A percentile compares a stretch with the other conserved stretches of the same genome.
These are phyloP conservation scores for Epinephelus fuscoguttatus DNA, from an alignment of 2,113 vertebrate genomes.

Conservation along the genomic window DNA sequence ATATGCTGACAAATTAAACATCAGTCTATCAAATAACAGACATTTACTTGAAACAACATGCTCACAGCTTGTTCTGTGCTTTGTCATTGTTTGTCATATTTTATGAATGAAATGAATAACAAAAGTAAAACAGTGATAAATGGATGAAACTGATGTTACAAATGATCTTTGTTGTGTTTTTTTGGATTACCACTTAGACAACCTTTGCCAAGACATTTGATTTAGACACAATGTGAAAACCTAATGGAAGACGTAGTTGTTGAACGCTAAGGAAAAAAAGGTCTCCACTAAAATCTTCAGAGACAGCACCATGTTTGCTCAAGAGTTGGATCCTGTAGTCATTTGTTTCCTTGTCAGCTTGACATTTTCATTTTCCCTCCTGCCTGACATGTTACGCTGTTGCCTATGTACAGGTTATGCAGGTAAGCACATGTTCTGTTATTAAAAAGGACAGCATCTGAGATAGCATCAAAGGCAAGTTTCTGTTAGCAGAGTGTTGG, in stretches of 20 bases:
- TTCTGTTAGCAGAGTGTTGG: conserved; percentile 5
- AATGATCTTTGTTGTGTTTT: not conserved
- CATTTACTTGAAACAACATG: not conserved
- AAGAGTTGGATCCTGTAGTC: not conserved
- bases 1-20: not conserved
- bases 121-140: not conserved
- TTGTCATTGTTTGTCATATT: not conserved
- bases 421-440: conserved; percentile 10
- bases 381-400: not conserved
- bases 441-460: not conserved
- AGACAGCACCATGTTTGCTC: not conserved
- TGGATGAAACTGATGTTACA: not conserved
- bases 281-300: not conserved
- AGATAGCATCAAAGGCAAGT: not conserved
- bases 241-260: no score
- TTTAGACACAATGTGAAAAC: not conserved
- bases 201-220: not conserved
- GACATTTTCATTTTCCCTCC: conserved; percentile 1
- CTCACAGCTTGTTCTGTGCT: not conserved
- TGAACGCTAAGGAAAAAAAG: not conserved
- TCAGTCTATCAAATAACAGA: not conserved
- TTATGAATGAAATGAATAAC: not conserved
- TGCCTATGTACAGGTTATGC: not conserved
- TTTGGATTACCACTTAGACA: not conserved
- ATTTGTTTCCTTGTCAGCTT: not conserved